Conservation (phyloP, 2,113 vertebrate genomes). For the Brienomyrus brachyistius region DNA sequence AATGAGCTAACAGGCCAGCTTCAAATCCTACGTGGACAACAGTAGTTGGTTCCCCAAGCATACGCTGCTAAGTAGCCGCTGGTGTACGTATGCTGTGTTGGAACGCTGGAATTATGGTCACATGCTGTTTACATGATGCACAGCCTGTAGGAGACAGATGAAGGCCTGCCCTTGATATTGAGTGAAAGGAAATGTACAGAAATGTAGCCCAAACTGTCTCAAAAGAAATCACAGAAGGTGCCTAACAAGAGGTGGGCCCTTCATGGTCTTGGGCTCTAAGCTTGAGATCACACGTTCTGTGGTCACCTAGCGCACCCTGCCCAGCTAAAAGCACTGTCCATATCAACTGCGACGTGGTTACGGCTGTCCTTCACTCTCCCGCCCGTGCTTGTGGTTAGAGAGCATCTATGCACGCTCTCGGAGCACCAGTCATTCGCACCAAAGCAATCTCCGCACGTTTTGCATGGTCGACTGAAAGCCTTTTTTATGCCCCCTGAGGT, state of each 20-base stretch:
- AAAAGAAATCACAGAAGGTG: background rate
- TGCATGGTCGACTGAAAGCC: constrained; percentile 28
- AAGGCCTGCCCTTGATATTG: background rate
- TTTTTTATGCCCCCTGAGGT: constrained; percentile 6
- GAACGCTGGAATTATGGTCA: background rate
- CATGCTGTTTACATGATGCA: background rate
- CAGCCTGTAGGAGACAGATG: background rate
- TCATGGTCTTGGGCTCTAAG: background rate
- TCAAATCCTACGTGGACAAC: background rate
- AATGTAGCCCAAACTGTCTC: background rate
- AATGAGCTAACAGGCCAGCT: background rate
- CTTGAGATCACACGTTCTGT: background rate
- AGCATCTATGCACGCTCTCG: background rate
- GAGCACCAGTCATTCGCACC: constrained; percentile 32
- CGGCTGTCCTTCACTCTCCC: background rate
- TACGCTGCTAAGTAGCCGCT: background rate
- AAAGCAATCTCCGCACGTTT: constrained; percentile 36
- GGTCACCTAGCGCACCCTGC: background rate
- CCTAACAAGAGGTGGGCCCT: background rate
- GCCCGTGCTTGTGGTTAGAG: background rate
- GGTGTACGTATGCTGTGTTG: background rate
- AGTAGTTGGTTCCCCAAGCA: background rate
- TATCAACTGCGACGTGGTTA: background rate
- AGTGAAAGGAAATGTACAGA: background rate
- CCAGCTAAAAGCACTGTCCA: background rate